These are phyloP conservation scores for Megaleporinus macrocephalus DNA, from an alignment of 2,113 vertebrate species.

Conservation along the genomic window DNA sequence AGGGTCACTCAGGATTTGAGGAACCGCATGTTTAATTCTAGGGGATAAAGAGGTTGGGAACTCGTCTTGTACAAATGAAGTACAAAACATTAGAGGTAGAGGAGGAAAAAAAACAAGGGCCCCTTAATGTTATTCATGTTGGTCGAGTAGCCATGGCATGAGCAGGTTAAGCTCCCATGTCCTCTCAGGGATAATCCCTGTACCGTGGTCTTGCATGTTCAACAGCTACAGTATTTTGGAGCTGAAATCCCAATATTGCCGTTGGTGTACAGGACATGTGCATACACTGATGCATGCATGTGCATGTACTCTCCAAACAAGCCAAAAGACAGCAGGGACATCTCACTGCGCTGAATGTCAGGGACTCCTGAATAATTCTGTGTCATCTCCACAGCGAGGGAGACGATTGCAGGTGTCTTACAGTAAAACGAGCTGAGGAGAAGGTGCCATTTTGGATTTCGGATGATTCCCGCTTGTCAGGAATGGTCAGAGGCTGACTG, in stretches of 20 bases:
- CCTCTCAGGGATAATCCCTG: background rate
- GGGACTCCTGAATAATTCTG: conserved; percentile 66
- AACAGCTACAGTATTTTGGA: background rate
- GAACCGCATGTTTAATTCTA: no score
- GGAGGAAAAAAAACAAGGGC: background rate
- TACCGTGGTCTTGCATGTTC: background rate
- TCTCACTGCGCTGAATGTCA: conserved; percentile 59
- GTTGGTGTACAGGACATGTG: conserved; percentile 1
- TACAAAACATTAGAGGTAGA: no score
- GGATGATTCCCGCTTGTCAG: conserved; percentile 44
- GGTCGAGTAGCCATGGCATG: background rate
- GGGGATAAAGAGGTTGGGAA: no score
- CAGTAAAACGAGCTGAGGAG: conserved; percentile 48
- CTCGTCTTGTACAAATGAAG: no score
- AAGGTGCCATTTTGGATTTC: conserved; percentile 42
- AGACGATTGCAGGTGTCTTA: conserved; percentile 54
- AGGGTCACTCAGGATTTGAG: no score
- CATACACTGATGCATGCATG: background rate
- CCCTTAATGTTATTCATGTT: background rate
- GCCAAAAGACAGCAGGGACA: conserved; percentile 49
- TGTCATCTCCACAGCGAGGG: conserved; percentile 59
- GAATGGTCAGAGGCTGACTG: conserved; percentile 22
- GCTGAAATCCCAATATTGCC: conserved; percentile 2
- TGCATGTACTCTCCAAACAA: conserved; percentile 20
- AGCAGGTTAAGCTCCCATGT: background rate